phyloP scores from a whole-genome alignment of 2,113 vertebrate genomes.

The Silurus glanis region DNA sequence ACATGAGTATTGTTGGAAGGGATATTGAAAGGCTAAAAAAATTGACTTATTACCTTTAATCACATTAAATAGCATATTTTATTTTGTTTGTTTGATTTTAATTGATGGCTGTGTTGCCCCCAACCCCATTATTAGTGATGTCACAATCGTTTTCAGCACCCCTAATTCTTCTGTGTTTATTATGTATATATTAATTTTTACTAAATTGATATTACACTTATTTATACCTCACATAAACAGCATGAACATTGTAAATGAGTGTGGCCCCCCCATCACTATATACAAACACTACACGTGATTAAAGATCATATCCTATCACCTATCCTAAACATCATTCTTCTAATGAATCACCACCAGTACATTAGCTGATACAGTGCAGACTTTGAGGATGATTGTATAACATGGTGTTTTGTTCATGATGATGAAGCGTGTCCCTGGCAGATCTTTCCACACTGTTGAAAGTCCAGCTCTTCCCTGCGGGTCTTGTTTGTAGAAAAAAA shows the following conservation, averaged over 20 bases:
- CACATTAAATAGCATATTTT: too few species aligned
- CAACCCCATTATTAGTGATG: not conserved
- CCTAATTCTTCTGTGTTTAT: not conserved
- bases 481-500: not conserved
- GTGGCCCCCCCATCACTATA: too few species aligned
- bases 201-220: not conserved
- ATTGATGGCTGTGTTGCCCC: not conserved
- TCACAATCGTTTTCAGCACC: not conserved
- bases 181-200: not conserved
- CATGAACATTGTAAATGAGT: too few species aligned
- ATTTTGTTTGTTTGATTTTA: too few species aligned
- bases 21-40: too few species aligned
- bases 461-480: slow-evolving; percentile 7
- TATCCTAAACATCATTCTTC: too few species aligned
- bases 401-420: not conserved
- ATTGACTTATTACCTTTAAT: too few species aligned
- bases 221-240: not conserved
- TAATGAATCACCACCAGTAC: not conserved
- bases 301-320: too few species aligned
- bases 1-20: too few species aligned
- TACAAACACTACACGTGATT: too few species aligned
- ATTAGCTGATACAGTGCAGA: not conserved
- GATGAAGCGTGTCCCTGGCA: not conserved
- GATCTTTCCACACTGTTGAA: not conserved
- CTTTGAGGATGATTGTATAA: not conserved